Evolutionary conservation across 2,888 invertebrate species (phyloP), one percentile per base, ranked within the genome.

Genomic region (Drosophila pseudotalamancana): DNA sequence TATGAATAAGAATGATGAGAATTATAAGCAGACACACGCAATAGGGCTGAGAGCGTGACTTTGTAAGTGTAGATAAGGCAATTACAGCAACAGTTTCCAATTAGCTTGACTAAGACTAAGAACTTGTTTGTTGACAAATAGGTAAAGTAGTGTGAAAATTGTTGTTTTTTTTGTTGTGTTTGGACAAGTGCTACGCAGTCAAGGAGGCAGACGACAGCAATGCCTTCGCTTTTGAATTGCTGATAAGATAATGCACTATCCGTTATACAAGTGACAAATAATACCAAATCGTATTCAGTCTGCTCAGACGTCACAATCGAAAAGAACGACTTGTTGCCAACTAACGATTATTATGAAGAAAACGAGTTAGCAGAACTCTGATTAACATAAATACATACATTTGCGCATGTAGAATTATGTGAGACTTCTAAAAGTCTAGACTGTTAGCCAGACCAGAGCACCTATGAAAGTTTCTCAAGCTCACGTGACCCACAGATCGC

Each of bases 91-190:
- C 27, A 27, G 29, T 23, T 19, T 19, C 8, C 19, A 57, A 40
- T 27, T 34, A 8, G 9, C 8, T 23, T 9, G n/a, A n/a, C n/a
- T n/a, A n/a, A n/a, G 32, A 54, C 63, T 53, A 39, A 49, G 31
- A 18, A 31, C 32, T 60, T 55, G 54, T 63, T 71, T 81, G 81
- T 86, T 81, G 80, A 83, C 87, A 83, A 80, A 79, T 71, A 86
- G 59, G 32, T 37, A 31, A 18, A 8, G 8, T 32, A 35, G 50
- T 65, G 42, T 40, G n/a, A 34, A 29, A 21, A n/a, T 31, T 29
- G 29, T 35, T 63, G 8, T 37, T 39, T 14, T 23, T 23, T 14
- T 43, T 39, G n/a, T 18, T 35, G 49, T 60, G 29, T 70, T 71
- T 75, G 25, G 32, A 50, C 77, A 77, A 73, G 55, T 75, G 78